A percentile compares a stretch with the other conserved stretches of the same genome.
Evolutionary conservation across 2,888 invertebrate genomes (phyloP).

Genomic region (Pheosia tremula): DNA sequence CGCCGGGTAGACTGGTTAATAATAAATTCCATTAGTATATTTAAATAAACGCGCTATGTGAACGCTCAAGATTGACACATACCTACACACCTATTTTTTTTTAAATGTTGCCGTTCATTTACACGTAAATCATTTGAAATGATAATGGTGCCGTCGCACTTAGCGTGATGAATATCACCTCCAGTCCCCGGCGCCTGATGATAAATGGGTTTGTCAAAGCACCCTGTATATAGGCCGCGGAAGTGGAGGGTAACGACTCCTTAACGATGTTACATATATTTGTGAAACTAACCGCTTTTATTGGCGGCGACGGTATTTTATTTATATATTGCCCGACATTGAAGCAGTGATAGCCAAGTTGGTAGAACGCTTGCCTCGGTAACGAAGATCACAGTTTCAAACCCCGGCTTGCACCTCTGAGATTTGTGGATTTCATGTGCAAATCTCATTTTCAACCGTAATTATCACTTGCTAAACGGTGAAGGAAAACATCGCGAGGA

Average conservation of each 20-base stretch:
- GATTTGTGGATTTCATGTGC: no score
- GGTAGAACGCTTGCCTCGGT: no score
- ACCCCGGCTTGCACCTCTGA: no score
- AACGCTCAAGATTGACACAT: constrained; percentile 8
- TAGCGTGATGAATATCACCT: constrained; percentile 65
- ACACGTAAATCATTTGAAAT: constrained; percentile 59
- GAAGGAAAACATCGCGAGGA: no score
- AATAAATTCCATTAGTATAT: no score
- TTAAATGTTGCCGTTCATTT: constrained; percentile 39
- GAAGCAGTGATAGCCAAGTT: no score
- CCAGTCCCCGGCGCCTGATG: constrained; percentile 46
- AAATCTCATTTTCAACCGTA: no score
- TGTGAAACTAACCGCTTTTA: constrained; percentile 32
- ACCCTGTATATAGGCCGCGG: constrained; percentile 33
- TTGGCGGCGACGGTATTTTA: constrained; percentile 15
- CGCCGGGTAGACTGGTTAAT: no score
- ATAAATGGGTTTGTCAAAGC: constrained; percentile 56
- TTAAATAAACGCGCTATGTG: not conserved
- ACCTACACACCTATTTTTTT: constrained; percentile 12
- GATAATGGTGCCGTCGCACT: constrained; percentile 58
- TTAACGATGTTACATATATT: constrained; percentile 25
- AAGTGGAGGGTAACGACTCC: constrained; percentile 24
- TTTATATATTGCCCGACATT: constrained; percentile 13
- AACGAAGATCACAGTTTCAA: no score
- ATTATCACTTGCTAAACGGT: no score